Evolutionary conservation across 2,113 vertebrate species (phyloP).

Genomic region (Pedionomus torquatus): DNA sequence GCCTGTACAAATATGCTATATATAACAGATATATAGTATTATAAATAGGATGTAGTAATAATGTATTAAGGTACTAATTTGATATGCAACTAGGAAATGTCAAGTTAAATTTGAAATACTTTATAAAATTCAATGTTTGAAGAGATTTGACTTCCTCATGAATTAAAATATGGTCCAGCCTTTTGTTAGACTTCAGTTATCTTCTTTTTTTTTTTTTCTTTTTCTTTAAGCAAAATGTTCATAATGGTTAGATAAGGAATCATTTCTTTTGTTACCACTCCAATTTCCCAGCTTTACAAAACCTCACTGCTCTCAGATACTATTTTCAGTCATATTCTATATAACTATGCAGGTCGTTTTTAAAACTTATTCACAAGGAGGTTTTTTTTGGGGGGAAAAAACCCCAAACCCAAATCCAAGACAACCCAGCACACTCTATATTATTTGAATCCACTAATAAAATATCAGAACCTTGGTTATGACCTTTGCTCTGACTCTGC

Average conservation of each 20-base stretch:
- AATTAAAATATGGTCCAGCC: background rate
- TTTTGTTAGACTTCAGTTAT: background rate
- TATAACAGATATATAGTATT: background rate
- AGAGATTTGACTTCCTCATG: background rate
- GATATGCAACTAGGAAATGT: background rate
- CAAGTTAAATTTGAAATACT: background rate
- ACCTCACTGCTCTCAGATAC: background rate
- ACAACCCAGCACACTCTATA: background rate
- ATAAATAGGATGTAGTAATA: background rate
- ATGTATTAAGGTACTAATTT: background rate
- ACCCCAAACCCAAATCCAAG: fast-evolving
- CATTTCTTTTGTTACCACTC: background rate
- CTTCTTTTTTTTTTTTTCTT: background rate
- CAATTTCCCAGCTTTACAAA: background rate
- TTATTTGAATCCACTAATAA: background rate
- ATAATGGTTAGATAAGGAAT: background rate
- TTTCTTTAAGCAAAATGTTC: background rate
- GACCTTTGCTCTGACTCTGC: background rate
- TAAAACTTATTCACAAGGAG: background rate
- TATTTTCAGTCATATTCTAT: background rate
- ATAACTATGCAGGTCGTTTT: background rate
- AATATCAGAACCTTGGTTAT: background rate
- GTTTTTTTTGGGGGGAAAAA: fast-evolving
- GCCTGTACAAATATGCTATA: background rate
- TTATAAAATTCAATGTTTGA: background rate